Evolutionary conservation across 2,113 vertebrate species (phyloP), one percentile per base, ranked within the genome.

Genomic region (Nanger granti): DNA sequence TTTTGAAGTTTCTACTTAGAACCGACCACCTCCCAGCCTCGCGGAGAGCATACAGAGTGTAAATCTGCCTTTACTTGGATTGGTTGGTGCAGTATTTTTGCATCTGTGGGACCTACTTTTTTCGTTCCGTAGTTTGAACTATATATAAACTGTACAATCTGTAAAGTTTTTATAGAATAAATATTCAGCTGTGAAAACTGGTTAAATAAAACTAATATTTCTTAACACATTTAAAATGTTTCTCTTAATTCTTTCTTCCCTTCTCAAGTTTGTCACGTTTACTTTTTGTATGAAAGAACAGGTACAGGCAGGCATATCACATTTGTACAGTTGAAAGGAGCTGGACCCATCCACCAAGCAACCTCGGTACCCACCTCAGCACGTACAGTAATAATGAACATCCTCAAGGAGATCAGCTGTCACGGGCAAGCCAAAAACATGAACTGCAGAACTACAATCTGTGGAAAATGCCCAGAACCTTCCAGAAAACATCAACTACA

Each of bases 111-210:
- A 99, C 99, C 98, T 99, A 99, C 98, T 99, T 99, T 99, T 54
- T 99, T 99, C 98, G 99, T 99, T 99, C 98, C 97, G 98, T 99
- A 99, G 99, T 99, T 98, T 99, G 98, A 98, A 98, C 98, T 99
- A 99, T 99, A 99, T 99, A 99, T 99, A 99, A 99, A 99, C 99
- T 99, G 99, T 99, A 99, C 99, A 99, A 99, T 99, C 99, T 99
- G 99, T 99, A 99, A 99, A 99, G 99, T 99, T 99, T 99, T 99
- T 99, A 99, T 99, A 99, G 99, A 99, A 99, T 99, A 99, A 99
- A 99, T 99, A 99, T 99, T 99, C 99, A 99, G 99, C 99, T 99
- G 99, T 99, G 99, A 99, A 99, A 98, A 99, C 99, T 99, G 99
- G 99, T 99, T 99, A 99, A 99, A 99, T 99, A 99, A 99, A 99